phyloP scores from a whole-genome alignment of 2,797 vertebrate genomes.

The Anguilla megastoma region DNA sequence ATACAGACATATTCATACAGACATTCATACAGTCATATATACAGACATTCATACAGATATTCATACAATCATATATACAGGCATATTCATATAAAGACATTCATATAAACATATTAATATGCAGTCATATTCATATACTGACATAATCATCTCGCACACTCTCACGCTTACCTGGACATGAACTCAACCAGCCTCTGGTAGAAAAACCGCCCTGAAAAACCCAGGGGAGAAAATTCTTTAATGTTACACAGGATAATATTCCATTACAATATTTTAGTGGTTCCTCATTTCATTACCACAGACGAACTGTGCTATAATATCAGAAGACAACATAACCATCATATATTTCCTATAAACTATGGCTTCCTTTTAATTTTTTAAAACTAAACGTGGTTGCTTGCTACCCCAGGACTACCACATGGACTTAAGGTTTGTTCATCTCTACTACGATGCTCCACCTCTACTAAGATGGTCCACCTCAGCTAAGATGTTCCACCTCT shows the following conservation, averaged over 20 bases:
- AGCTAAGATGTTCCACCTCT: too few relatives aligned
- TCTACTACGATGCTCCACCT: too few relatives aligned
- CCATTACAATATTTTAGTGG: not conserved
- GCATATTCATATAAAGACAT: too few relatives aligned
- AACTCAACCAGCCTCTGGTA: conserved; percentile 95
- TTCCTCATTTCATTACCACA: not conserved
- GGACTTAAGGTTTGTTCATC: not conserved
- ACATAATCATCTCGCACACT: too few relatives aligned
- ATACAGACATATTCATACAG: too few relatives aligned
- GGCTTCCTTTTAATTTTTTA: not conserved
- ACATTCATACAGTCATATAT: too few relatives aligned
- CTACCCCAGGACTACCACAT: not conserved
- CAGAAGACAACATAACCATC: not conserved
- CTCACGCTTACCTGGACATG: conserved; percentile 86
- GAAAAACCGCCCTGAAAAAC: conserved; percentile 85
- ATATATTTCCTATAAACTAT: not conserved
- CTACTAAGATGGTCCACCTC: too few relatives aligned
- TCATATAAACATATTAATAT: too few relatives aligned
- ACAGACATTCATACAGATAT: too few relatives aligned
- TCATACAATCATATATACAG: too few relatives aligned
- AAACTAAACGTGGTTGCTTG: not conserved
- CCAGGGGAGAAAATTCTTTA: not conserved
- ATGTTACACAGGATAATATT: not conserved
- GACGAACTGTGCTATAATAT: not conserved
- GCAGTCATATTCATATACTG: too few relatives aligned